Evolutionary conservation across 1,140 invertebrate species (phyloP), one percentile per base, ranked within the genome.

Genomic region (Magallana gigas): DNA sequence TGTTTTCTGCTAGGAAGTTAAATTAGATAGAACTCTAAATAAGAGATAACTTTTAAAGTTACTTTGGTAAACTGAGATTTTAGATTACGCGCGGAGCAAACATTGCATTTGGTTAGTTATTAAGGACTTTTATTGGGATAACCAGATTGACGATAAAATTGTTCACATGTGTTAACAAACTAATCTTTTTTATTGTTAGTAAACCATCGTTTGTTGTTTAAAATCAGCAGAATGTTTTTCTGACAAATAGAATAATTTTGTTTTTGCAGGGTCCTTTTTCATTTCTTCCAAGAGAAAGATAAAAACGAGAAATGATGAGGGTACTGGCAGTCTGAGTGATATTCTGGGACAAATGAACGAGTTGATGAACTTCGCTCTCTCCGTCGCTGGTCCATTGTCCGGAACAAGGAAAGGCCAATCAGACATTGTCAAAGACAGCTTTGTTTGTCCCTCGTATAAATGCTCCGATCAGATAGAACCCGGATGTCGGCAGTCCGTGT

Each of bases 401-500:
- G 36, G 68, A 29, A 6, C 68, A 76, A 76, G 12, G 6, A 12
- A 5, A 29, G 8, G 36, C 12, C 7, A 23, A 23, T 7, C 29
- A 23, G 29, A 36, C 0, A 29, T 29, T 11, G 36, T 5, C 23
- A 36, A 29, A 3, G 36, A 8, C 12, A 9, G 23, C 11, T 12
- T 76, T 76, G 68, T 76, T 76, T 76, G 68, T 29, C 68, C 68
- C 23, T 36, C 68, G 18, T 76, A 76, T 29, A 76, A 76, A 11
- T 76, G 68, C 36, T 76, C 68, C 4, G 68, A 76, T 76, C 23
- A 18, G 23, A 76, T 76, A 76, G 68, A 76, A 76, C 68, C 68
- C 68, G 68, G 68, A 36, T 76, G 68, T 76, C 68, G 68, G 6
- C 8, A 23, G 14, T 76, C 68, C 23, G 68, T 76, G 18, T 76